phyloP scores from a whole-genome alignment of 2,113 vertebrate genomes.

The Sula dactylatra region DNA sequence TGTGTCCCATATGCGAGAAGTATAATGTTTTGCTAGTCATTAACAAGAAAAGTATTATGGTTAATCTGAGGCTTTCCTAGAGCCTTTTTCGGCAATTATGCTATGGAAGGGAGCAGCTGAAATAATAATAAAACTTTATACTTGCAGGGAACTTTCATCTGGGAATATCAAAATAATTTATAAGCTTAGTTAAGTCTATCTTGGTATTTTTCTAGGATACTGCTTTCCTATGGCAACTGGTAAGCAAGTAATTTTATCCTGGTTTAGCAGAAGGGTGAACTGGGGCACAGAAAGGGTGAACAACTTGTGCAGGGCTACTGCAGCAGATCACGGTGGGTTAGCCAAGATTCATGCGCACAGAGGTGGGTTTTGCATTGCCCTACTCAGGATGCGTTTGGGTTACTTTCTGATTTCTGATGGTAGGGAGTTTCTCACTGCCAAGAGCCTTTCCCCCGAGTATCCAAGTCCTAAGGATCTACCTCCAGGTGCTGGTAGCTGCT shows the following conservation, averaged over 20 bases:
- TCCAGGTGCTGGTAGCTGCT: background rate
- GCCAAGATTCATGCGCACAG: background rate
- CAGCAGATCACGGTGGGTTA: accelerated
- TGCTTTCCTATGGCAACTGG: background rate
- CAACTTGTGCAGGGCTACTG: background rate
- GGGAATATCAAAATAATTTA: constrained; percentile 39
- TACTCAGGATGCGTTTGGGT: background rate
- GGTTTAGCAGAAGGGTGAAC: background rate
- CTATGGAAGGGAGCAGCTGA: constrained; percentile 37
- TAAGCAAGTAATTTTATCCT: background rate
- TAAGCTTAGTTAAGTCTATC: constrained; percentile 9
- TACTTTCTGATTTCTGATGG: background rate
- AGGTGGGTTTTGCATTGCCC: background rate
- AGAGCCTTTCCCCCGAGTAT: background rate
- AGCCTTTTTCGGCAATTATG: background rate
- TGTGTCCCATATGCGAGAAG: background rate
- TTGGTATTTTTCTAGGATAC: constrained; percentile 3
- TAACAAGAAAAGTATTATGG: constrained; percentile 15
- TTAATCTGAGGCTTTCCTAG: constrained; percentile 26
- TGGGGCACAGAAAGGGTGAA: background rate
- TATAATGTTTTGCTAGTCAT: constrained; percentile 25
- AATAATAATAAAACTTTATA: constrained; percentile 44
- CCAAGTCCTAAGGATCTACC: background rate
- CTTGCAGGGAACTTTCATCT: constrained; percentile 13
- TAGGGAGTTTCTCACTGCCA: background rate